Evolutionary conservation across 2,113 vertebrate genomes (phyloP).

Genomic region (Cyprinodon brontotheroides): DNA sequence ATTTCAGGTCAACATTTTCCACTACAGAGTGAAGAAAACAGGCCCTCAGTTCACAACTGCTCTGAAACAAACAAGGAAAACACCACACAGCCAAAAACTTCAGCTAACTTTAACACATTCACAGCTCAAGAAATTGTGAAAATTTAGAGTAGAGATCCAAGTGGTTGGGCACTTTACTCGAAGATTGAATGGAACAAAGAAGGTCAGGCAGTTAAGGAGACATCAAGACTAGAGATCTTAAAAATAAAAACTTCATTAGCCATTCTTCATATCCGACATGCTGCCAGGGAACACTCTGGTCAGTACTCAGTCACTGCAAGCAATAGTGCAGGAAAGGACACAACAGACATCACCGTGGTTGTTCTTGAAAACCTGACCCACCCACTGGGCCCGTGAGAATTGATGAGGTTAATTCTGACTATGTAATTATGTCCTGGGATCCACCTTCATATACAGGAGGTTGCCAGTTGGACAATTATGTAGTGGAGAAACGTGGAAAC

Average conservation of each 20-base stretch:
- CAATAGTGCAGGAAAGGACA: constrained; percentile 85
- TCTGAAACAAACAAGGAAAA: constrained; percentile 87
- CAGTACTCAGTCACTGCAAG: constrained; percentile 89
- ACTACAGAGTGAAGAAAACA: constrained; percentile 7
- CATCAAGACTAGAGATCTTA: constrained; percentile 90
- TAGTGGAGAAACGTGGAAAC: constrained; percentile 96
- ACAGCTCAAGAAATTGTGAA: constrained; percentile 90
- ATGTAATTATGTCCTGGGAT: constrained; percentile 90
- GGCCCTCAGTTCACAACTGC: constrained; percentile 68
- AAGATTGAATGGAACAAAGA: constrained; percentile 90
- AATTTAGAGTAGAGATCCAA: constrained; percentile 91
- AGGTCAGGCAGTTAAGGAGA: constrained; percentile 89
- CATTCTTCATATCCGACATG: constrained; percentile 89
- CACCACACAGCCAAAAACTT: constrained; percentile 88
- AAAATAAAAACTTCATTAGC: constrained; percentile 85
- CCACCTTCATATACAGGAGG: constrained; percentile 93
- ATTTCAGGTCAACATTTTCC: constrained; percentile 35
- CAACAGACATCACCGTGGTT: constrained; percentile 87
- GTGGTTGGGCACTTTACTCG: constrained; percentile 86
- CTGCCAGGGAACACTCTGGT: constrained; percentile 90
- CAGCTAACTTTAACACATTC: constrained; percentile 88
- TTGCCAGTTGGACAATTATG: constrained; percentile 96
- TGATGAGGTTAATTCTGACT: constrained; percentile 93
- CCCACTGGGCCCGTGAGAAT: constrained; percentile 89
- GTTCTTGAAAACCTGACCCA: constrained; percentile 93